Evolutionary conservation across 2,797 vertebrate genomes (phyloP).

Genomic region (Coccyzus lansbergi): DNA sequence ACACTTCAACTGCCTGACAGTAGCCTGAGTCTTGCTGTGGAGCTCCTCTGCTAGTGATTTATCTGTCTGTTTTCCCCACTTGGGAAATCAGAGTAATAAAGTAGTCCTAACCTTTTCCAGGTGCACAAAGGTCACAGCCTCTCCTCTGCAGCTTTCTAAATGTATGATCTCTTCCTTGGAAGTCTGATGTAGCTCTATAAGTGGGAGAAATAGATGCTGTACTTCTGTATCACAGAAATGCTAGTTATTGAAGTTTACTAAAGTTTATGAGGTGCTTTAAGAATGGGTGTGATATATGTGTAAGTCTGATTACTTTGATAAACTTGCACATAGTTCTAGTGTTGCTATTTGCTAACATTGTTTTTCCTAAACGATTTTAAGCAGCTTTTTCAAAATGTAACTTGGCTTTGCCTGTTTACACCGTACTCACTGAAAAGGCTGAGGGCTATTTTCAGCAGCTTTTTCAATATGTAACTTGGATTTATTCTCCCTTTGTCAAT

Average conservation of each 20-base stretch:
- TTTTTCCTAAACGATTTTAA: conserved; percentile 4
- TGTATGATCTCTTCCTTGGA: not conserved
- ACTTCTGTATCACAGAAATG: not conserved
- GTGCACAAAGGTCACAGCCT: not conserved
- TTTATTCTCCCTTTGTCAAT: not conserved
- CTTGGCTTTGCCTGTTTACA: not conserved
- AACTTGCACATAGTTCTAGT: not conserved
- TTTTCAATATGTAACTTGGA: not conserved
- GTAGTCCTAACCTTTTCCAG: not conserved
- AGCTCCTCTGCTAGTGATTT: not conserved
- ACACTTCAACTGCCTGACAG: not conserved
- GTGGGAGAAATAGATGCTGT: not conserved
- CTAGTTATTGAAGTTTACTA: not conserved
- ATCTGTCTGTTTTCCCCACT: not conserved
- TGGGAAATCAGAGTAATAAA: not conserved
- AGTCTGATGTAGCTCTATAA: not conserved
- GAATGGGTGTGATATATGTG: not conserved
- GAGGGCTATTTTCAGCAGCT: not conserved
- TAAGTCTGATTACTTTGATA: not conserved
- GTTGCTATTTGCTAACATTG: not conserved
- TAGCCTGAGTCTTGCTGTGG: not conserved
- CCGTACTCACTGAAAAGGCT: too few relatives aligned
- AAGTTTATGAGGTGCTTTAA: not conserved
- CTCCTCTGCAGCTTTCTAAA: not conserved
- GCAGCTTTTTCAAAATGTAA: not conserved